Base-by-base conservation (phyloP, 2,113 vertebrate genomes). In the Heterotis niloticus region DNA sequence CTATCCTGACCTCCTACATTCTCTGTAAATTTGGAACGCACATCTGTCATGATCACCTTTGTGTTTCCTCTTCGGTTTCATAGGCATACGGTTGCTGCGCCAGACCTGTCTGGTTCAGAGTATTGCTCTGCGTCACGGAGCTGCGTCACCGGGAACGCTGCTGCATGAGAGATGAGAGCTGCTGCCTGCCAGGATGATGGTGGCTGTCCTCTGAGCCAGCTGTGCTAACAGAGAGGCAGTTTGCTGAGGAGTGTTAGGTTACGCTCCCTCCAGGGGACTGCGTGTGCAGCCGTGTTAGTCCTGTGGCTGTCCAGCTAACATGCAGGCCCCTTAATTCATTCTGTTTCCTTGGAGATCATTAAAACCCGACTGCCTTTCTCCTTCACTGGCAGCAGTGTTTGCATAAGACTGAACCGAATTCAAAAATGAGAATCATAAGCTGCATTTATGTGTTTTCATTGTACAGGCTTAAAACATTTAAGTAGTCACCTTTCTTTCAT, bases 361-460 rank as follows among this genome's bases (percentile, higher is more conserved):
- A 10, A 69, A 59, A 20, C 14, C 54, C 52, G 64, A 57, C 20
- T 1, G 18, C 52, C 65, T 68, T 29, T 69, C 23, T 29, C 23
- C 68, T 59, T 26, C 34, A 17, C 54, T 67, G 71, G 57, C 34
- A 24, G 51, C 26, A n/a, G 23, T 67, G 54, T 78, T 78, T 28
- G 9, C 65, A 69, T 23, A 24, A 5, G 57, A 17, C 24, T 28
- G 24, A 74, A n/a, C n/a, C n/a, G n/a, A n/a, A n/a, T n/a, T n/a
- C 13, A 28, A 20, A 9, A 4, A 11, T 56, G 51, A 11, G 51
- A 74, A 44, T 59, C 57, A 28, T 57, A 57, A 12, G 23, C 71
- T 57, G 71, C 23, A 74, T 59, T 74, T 26, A 74, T 74, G 14
- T 57, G 12, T 18, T 67, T n/a, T 69, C 28, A 77, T 51, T 77